Evolutionary conservation across 2,888 invertebrate genomes (phyloP).

Genomic region (Enchytraeus crypticus): DNA sequence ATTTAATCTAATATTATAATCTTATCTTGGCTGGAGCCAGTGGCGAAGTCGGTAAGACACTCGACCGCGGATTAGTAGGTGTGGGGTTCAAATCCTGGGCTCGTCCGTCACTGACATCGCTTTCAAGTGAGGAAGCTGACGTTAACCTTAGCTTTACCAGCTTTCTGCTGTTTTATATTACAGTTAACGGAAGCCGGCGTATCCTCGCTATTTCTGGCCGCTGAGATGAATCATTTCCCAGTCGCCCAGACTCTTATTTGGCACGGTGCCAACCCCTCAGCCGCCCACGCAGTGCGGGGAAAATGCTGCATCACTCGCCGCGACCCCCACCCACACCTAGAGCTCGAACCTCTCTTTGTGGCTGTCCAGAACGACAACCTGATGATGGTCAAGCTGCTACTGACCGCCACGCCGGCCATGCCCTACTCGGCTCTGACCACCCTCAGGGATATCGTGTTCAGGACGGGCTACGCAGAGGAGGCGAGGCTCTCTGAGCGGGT

Average conservation of each 20-base stretch:
- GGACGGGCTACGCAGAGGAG: constrained; percentile 31
- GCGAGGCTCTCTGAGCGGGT: constrained; percentile 30
- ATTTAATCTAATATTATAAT: no score
- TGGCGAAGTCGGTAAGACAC: no score
- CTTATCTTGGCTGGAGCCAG: no score
- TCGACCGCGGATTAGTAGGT: no score
- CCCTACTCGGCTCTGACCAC: constrained; percentile 31
- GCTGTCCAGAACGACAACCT: constrained; percentile 41
- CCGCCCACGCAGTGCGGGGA: constrained; percentile 28
- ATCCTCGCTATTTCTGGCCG: constrained; percentile 38
- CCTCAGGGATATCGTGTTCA: constrained; percentile 33
- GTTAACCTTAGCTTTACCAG: no score
- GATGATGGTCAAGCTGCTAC: constrained; percentile 33
- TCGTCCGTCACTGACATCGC: no score
- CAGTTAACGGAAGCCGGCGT: constrained; percentile 39
- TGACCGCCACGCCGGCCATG: constrained; percentile 33
- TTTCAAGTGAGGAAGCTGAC: no score
- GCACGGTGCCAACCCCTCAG: constrained; percentile 41
- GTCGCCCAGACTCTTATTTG: constrained; percentile 35
- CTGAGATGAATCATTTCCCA: constrained; percentile 32
- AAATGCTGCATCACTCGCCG: constrained; percentile 37
- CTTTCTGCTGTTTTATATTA: no score
- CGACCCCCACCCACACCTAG: constrained; percentile 44
- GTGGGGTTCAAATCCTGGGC: no score
- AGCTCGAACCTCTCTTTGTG: constrained; percentile 41